Evolutionary conservation across 2,113 vertebrate species (phyloP).

Genomic region (Rhizomys pruinosus): DNA sequence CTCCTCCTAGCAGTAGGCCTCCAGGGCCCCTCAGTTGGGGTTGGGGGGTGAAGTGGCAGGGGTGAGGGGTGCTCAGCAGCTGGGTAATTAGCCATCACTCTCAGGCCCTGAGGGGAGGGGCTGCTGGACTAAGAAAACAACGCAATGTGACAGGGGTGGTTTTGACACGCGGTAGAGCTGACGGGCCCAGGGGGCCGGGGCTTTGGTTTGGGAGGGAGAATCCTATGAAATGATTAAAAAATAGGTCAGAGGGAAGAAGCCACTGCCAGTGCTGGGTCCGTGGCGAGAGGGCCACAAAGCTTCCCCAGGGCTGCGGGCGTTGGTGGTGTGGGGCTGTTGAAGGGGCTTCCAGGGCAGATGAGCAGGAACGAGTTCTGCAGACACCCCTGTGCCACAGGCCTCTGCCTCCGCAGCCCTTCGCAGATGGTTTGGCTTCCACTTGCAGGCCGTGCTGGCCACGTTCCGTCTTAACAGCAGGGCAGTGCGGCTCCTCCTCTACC

Average conservation of each 20-base stretch:
- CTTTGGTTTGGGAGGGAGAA: conserved; percentile 54
- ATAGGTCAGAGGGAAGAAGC: conserved; percentile 80
- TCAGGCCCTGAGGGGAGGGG: conserved; percentile 74
- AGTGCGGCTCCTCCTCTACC: background rate
- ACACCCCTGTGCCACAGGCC: background rate
- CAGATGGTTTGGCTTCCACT: background rate
- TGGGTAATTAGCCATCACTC: conserved; percentile 70
- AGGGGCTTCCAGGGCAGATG: background rate
- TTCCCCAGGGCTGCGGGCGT: conserved; percentile 51
- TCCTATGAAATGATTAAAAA: conserved; percentile 81
- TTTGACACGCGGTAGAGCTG: conserved; percentile 78
- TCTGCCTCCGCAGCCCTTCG: background rate
- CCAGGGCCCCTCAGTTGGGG: background rate
- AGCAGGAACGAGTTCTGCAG: background rate
- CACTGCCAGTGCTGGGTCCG: conserved; percentile 52
- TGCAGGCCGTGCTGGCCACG: background rate
- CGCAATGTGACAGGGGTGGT: conserved; percentile 79
- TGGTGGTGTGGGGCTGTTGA: background rate
- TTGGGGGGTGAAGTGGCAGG: background rate
- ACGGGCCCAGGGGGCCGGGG: conserved; percentile 72
- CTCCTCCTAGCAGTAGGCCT: conserved; percentile 22
- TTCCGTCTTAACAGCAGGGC: background rate
- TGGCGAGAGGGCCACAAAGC: conserved; percentile 43
- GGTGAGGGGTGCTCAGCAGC: conserved; percentile 36
- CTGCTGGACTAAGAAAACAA: conserved; percentile 71